Conservation (phyloP, 1,140 invertebrate species). For the Pogonognathellus flavescens region DNA sequence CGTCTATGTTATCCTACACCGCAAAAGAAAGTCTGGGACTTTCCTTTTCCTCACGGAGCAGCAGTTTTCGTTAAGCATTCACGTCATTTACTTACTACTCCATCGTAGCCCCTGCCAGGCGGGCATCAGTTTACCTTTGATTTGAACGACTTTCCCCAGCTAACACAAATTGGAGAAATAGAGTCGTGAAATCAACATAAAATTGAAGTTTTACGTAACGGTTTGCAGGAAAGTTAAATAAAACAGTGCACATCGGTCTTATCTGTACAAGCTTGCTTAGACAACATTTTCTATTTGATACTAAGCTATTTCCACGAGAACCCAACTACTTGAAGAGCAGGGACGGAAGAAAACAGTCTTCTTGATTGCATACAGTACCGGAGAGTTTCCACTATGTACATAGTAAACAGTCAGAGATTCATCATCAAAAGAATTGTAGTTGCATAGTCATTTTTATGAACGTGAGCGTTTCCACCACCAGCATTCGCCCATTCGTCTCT, state of each 20-base stretch:
- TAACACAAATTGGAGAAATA: slow-evolving; percentile 16
- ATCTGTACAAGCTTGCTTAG: not conserved
- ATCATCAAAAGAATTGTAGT: slow-evolving; percentile 16
- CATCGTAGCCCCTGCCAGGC: not conserved
- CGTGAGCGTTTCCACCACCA: not conserved
- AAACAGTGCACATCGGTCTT: too few relatives aligned
- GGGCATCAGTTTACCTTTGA: not conserved
- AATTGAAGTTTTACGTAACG: not conserved
- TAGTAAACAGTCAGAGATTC: slow-evolving; percentile 26
- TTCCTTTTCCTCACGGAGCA: not conserved
- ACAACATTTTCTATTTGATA: not conserved
- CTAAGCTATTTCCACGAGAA: too few relatives aligned
- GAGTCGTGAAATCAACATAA: not conserved
- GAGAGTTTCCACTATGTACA: not conserved
- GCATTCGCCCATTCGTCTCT: not conserved
- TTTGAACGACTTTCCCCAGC: not conserved
- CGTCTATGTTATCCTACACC: too few relatives aligned
- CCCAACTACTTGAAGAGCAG: too few relatives aligned
- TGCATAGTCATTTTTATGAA: slow-evolving; percentile 26
- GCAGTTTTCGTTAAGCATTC: slow-evolving; percentile 1
- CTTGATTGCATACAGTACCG: too few relatives aligned
- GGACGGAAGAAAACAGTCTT: too few relatives aligned
- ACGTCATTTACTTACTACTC: not conserved
- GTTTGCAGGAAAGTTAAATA: too few relatives aligned
- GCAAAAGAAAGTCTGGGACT: too few relatives aligned